phyloP scores from a whole-genome alignment of 1,140 invertebrate species.

The Chelonus insularis region DNA sequence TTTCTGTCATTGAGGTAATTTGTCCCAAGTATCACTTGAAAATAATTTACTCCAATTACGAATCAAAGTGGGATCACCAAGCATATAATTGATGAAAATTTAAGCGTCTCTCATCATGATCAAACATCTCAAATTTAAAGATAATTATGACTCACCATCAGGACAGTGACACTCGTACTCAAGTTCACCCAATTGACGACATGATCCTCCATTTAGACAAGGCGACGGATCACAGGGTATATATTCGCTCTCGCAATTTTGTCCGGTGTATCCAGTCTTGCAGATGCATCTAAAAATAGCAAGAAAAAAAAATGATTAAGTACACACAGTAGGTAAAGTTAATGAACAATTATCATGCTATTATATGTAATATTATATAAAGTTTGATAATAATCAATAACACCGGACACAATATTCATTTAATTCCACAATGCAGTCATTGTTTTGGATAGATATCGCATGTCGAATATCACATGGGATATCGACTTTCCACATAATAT shows the following conservation, averaged over 20 bases:
- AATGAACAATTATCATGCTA: too few relatives aligned
- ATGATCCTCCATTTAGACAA: constrained; percentile 86
- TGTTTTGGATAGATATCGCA: constrained; percentile 28
- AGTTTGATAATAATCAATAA: constrained; percentile 4
- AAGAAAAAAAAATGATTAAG: too few relatives aligned
- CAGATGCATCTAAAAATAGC: constrained; percentile 82
- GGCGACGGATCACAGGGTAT: constrained; percentile 88
- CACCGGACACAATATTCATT: constrained; percentile 14
- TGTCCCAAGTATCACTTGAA: too few relatives aligned
- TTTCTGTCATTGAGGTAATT: too few relatives aligned
- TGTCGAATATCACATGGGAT: constrained; percentile 34
- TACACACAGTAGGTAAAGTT: too few relatives aligned
- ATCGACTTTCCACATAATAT: constrained; percentile 35
- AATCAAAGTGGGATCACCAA: not conserved
- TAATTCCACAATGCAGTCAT: constrained; percentile 25
- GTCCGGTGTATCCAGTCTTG: constrained; percentile 83
- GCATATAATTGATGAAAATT: not conserved
- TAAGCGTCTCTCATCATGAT: not conserved
- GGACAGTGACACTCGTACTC: constrained; percentile 85
- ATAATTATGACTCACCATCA: constrained; percentile 70
- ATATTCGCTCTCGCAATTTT: constrained; percentile 88
- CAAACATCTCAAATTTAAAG: not conserved
- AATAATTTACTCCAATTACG: too few relatives aligned
- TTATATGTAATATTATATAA: constrained; percentile 5
- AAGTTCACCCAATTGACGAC: constrained; percentile 72